Base-by-base conservation (phyloP, 2,113 vertebrate species). In the Galbula dea region DNA sequence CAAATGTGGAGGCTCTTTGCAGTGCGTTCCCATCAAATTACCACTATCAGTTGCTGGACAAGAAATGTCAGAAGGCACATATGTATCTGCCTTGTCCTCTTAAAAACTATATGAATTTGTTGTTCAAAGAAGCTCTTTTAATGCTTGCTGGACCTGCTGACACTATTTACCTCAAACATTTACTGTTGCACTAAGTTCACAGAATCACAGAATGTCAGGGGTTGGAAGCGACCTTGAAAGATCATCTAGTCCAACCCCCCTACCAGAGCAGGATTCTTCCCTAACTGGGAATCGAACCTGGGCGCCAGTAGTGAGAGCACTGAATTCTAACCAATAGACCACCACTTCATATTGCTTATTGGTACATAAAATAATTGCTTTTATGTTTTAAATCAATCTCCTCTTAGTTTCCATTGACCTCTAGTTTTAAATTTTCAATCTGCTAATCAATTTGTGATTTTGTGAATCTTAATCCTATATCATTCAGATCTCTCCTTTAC, bases 11-110 rank as follows among this genome's bases (percentile, higher is more conserved):
- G 12, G 9, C 7, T 66, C 3, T 51, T 26, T 1, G 1, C 20
- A 45, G 9, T 14, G 52, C 2, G 0, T 75, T 90, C 17, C 30
- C 29, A 66, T 52, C 30, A 74, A 16, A 65, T n/a, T 10, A 6
- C 19, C 46, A 7, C 30, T 14, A 20, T 34, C 57, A 66, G 30
- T 3, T 54, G 6, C 3, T 79, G 34, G 55, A 34, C 0, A 0
- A 72, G 43, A 71, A 81, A 74, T 36, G 5, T 61, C 12, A 29
- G 15, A 43, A 11, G 15, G 6, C 3, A 37, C 2, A 15, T 45
- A 16, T 10, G 23, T 36, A 58, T 34, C 32, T 59, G 6, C 39
- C 24, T 52, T 57, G 23, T 10, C 8, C 34, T 78, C 37, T 87
- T 48, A 39, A 9, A 74, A 37, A 3, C 14, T 72, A 3, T 66